phyloP scores from a whole-genome alignment of 1,140 invertebrate species.

The Steinernema khuongi region DNA sequence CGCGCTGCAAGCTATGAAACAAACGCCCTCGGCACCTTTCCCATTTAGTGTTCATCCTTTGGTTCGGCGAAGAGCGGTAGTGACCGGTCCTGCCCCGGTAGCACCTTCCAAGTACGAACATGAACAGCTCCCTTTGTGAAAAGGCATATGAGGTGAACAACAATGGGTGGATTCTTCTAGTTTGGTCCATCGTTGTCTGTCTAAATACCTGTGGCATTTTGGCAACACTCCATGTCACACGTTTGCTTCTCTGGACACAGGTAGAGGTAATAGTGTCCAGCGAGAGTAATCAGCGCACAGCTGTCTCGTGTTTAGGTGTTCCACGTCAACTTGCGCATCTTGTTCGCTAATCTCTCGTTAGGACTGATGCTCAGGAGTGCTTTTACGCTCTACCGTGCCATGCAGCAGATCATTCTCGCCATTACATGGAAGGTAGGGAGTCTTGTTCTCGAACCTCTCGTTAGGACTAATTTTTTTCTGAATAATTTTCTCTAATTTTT shows the following conservation, averaged over 20 bases:
- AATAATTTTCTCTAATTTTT: no score
- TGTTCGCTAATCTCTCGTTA: neutral
- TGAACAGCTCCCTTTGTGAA: neutral
- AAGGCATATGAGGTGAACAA: neutral
- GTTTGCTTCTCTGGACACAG: neutral
- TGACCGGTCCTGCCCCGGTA: no score
- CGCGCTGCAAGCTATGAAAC: neutral
- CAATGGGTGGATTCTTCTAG: neutral
- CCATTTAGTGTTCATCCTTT: neutral
- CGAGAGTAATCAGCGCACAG: neutral
- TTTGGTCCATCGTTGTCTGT: neutral
- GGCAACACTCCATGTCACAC: neutral
- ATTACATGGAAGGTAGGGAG: neutral
- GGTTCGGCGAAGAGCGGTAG: neutral
- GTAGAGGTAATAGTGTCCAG: conserved; percentile 6
- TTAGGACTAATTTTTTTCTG: no score
- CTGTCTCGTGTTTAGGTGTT: neutral
- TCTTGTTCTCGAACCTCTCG: no score
- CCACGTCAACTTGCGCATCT: neutral
- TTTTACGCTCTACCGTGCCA: neutral
- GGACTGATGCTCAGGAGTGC: neutral
- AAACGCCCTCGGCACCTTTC: neutral
- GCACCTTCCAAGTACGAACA: no score
- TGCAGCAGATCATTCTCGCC: neutral
- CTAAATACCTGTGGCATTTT: neutral